A percentile compares a stretch with the other conserved stretches of the same genome.
These are phyloP conservation scores for Neotoma lepida DNA, from an alignment of 2,113 vertebrate genomes.

Conservation along the genomic window DNA sequence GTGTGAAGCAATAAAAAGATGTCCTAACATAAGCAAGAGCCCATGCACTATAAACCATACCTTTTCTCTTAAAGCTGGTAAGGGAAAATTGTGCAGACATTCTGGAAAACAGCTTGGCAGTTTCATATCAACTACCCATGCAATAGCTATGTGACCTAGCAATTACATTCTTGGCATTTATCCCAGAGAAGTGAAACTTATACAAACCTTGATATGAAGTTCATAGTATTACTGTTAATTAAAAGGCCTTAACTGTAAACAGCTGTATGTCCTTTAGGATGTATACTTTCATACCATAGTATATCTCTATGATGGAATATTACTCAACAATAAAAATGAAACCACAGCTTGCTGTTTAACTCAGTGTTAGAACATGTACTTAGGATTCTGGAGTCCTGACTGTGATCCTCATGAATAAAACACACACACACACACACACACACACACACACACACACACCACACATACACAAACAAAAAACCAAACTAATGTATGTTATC, in stretches of 20 bases:
- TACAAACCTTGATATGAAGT: neutral
- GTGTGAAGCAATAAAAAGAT: constrained; percentile 37
- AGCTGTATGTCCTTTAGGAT: neutral
- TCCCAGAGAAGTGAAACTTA: constrained; percentile 20
- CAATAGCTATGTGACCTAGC: neutral
- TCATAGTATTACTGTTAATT: neutral
- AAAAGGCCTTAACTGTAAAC: neutral
- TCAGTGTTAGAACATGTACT: neutral
- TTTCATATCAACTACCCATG: constrained; percentile 33
- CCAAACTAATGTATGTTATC: neutral
- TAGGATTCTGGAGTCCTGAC: neutral
- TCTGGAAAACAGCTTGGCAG: constrained; percentile 44
- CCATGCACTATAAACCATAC: constrained; percentile 20
- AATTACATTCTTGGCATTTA: constrained; percentile 7
- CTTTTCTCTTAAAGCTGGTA: constrained; percentile 21
- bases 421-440: neutral
- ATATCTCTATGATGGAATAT: neutral
- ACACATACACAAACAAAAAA: neutral
- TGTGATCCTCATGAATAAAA: neutral
- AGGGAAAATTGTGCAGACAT: neutral
- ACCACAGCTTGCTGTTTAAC: neutral
- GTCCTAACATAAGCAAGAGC: constrained; percentile 38
- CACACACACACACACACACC: neutral
- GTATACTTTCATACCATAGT: neutral
- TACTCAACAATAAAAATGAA: constrained; percentile 18